phyloP scores from a whole-genome alignment of 2,888 invertebrate species.

The Dynastes tityus region DNA sequence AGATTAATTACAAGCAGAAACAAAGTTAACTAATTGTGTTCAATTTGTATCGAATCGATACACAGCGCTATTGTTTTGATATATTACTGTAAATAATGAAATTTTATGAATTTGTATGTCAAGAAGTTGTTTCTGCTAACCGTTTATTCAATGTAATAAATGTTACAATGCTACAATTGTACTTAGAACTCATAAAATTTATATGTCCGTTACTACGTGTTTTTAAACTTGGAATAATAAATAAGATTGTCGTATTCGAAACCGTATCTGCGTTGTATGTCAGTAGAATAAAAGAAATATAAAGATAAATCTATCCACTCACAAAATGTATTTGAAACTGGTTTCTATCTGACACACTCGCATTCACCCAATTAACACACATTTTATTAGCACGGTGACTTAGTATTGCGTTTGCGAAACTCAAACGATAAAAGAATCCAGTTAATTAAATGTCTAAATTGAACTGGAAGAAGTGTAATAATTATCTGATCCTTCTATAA shows the following conservation, averaged over 20 bases:
- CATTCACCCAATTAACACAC: constrained; percentile 46
- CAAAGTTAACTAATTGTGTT: too few species aligned
- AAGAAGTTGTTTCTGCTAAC: background rate
- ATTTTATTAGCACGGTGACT: constrained; percentile 35
- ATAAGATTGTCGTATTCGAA: constrained; percentile 26
- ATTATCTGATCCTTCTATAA: constrained; percentile 19
- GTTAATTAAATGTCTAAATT: constrained; percentile 40
- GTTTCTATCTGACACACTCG: constrained; percentile 36
- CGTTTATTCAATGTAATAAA: constrained; percentile 7
- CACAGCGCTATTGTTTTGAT: too few species aligned
- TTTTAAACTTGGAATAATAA: constrained; percentile 15
- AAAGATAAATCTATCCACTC: constrained; percentile 34
- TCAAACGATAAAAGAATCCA: constrained; percentile 32
- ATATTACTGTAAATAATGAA: constrained; percentile 7
- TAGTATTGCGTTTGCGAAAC: constrained; percentile 24
- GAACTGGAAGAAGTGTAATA: constrained; percentile 25
- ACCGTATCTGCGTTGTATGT: constrained; percentile 32
- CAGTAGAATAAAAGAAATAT: constrained; percentile 19
- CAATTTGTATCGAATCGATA: too few species aligned
- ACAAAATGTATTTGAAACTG: constrained; percentile 43
- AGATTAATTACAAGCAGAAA: too few species aligned
- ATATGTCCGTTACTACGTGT: constrained; percentile 3
- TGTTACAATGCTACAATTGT: background rate
- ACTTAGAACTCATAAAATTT: constrained; percentile 27
- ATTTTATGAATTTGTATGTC: constrained; percentile 1